Conservation (phyloP, 2,113 vertebrate genomes). For the Pomatostomus ruficeps region DNA sequence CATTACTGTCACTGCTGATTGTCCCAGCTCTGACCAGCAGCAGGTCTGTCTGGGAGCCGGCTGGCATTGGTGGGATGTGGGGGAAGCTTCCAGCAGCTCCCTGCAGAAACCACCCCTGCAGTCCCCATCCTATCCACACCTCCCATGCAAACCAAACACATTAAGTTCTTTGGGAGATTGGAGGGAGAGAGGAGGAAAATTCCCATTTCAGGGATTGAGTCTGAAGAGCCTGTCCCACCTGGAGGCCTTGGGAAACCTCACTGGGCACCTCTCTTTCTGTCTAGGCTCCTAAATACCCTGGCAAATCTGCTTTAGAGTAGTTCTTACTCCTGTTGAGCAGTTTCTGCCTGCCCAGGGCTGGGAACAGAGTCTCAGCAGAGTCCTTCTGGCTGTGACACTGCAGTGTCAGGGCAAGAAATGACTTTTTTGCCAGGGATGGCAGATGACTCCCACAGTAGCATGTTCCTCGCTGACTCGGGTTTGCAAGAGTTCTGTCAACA, state of each 20-base stretch:
- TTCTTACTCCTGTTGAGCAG: neutral
- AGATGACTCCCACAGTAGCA: neutral
- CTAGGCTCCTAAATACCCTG: neutral
- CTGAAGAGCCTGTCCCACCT: neutral
- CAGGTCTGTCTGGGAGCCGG: too few relatives aligned
- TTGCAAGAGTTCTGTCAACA: slow-evolving; percentile 28
- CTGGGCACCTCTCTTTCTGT: neutral
- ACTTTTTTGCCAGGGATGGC: too few relatives aligned
- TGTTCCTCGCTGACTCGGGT: neutral
- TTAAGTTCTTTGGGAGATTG: neutral
- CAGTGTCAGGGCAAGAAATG: neutral
- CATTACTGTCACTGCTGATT: neutral
- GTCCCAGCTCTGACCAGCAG: neutral
- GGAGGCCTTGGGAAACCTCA: neutral
- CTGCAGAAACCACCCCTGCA: neutral
- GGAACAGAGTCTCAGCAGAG: neutral
- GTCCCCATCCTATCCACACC: neutral
- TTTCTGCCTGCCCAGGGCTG: neutral
- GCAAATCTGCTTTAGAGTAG: neutral
- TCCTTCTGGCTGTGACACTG: neutral
- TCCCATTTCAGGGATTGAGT: neutral
- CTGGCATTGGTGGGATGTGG: fast-evolving
- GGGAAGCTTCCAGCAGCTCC: neutral
- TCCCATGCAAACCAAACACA: neutral
- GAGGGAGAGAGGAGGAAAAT: neutral